Percentiles rank a stretch among this genome's conserved stretches.
These are phyloP conservation scores for Aphaenogaster rudis DNA, from an alignment of 1,140 invertebrate species.

Conservation along the genomic window DNA sequence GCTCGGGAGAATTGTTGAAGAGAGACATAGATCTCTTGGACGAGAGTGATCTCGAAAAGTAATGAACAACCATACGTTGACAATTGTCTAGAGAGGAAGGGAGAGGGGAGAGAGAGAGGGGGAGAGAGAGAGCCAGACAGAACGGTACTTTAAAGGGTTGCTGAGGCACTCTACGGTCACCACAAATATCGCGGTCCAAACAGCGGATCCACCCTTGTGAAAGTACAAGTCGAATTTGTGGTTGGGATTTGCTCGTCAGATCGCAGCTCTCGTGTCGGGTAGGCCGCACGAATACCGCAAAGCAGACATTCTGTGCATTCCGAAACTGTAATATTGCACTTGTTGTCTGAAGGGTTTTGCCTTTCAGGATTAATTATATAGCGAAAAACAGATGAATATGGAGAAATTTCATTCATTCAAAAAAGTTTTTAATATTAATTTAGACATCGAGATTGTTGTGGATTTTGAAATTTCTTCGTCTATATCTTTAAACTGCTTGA, in stretches of 20 bases:
- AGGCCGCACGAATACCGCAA: constrained; percentile 43
- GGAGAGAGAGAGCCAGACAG: not conserved
- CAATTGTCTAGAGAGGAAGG: not conserved
- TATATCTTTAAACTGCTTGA: not conserved
- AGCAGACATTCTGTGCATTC: constrained; percentile 55
- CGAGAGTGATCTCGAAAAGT: constrained; percentile 18
- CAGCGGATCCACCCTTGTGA: constrained; percentile 38
- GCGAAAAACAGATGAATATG: not conserved
- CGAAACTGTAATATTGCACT: constrained; percentile 55
- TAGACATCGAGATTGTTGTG: not conserved
- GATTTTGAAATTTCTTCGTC: not conserved
- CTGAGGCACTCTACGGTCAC: constrained; percentile 32
- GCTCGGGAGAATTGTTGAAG: constrained; percentile 34
- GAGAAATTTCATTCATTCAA: not conserved
- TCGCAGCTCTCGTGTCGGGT: constrained; percentile 50
- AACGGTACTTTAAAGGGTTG: constrained; percentile 36
- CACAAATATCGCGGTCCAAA: constrained; percentile 60
- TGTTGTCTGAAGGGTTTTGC: constrained; percentile 24
- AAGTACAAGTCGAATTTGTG: constrained; percentile 62
- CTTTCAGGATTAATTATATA: constrained; percentile 34
- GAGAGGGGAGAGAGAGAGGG: too few species aligned
- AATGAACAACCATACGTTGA: not conserved
- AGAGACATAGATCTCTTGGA: not conserved
- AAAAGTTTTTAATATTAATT: not conserved
- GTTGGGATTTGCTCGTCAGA: constrained; percentile 59